Evolutionary conservation across 2,113 vertebrate genomes (phyloP).

Genomic region (Scomber colias): DNA sequence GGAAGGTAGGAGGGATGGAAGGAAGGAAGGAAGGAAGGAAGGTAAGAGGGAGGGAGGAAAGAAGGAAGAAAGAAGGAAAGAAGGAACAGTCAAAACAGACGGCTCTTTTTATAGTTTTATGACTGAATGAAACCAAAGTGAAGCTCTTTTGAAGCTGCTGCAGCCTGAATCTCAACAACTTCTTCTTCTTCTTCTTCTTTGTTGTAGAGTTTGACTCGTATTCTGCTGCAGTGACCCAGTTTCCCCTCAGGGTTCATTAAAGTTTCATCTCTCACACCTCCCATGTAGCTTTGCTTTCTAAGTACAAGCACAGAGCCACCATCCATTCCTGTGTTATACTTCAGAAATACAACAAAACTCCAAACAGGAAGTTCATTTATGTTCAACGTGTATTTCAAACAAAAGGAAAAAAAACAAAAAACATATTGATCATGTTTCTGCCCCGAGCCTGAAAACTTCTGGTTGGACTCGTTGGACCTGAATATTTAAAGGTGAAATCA

Average conservation of each 20-base stretch:
- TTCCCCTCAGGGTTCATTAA: constrained; percentile 28
- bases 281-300: not conserved
- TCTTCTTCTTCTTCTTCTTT: not conserved
- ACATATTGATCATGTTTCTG: no score
- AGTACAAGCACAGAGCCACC: not conserved
- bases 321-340: rapidly evolving
- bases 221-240: constrained; percentile 44
- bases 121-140: no score
- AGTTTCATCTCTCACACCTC: constrained; percentile 14
- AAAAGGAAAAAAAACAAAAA: not conserved
- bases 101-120: no score
- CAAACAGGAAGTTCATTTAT: constrained; percentile 20
- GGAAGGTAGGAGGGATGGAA: no score
- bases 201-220: not conserved
- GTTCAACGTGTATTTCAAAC: not conserved
- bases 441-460: not conserved
- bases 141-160: not conserved
- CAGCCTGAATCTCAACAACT: not conserved
- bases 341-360: not conserved
- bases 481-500: not conserved
- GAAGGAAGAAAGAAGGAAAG: no score
- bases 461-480: constrained; percentile 1
- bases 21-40: no score
- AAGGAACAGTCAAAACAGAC: no score
- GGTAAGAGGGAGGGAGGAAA: no score